A percentile compares a stretch with the other conserved stretches of the same genome.
Conservation (phyloP, 2,113 vertebrate species). For the Cervus canadensis region DNA sequence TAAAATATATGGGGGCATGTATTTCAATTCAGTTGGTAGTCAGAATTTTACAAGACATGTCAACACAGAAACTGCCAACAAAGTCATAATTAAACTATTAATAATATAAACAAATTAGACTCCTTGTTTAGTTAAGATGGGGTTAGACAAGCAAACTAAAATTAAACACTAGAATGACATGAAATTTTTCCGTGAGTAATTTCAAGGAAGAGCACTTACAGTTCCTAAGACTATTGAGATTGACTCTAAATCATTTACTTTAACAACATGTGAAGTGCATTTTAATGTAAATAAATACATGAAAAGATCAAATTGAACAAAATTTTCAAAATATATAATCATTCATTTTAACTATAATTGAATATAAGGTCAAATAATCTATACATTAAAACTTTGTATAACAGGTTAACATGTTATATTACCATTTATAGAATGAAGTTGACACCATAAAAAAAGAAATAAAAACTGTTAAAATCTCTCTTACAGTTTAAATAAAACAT, state of each 20-base stretch:
- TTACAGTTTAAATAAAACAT: not conserved
- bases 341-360: not conserved
- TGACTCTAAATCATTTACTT: not conserved
- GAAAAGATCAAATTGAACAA: not conserved
- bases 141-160: conserved; percentile 4
- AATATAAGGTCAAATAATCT: not conserved
- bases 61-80: not conserved
- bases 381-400: not conserved
- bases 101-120: not conserved
- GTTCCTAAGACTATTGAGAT: not conserved
- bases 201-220: not conserved
- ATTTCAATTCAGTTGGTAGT: not conserved
- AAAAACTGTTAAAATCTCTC: not conserved
- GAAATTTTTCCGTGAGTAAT: not conserved
- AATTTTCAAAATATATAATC: not conserved
- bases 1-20: not conserved
- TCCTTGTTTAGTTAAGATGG: not conserved
- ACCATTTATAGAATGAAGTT: not conserved
- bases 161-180: not conserved
- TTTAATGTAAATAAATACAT: not conserved
- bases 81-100: conserved; percentile 1
- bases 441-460: not conserved
- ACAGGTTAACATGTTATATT: not conserved
- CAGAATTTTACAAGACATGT: conserved; percentile 11
- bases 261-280: not conserved